Evolutionary conservation across 1,140 invertebrate species (phyloP).

Genomic region (Diorhabda sublineata): DNA sequence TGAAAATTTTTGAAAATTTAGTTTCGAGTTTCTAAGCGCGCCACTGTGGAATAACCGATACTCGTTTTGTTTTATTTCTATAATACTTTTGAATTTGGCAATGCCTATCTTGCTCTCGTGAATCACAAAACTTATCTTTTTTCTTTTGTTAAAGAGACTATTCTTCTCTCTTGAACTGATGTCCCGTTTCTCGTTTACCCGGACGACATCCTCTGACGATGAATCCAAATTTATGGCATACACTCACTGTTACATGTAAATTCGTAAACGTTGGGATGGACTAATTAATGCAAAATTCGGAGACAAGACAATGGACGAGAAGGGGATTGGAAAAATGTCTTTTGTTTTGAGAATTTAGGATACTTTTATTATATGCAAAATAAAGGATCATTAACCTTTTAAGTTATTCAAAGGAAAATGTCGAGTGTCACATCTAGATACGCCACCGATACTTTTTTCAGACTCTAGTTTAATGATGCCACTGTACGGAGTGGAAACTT

Average conservation of each 20-base stretch:
- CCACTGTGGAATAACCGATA: background rate
- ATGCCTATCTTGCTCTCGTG: constrained; percentile 30
- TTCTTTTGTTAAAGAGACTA: constrained; percentile 23
- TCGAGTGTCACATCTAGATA: no score
- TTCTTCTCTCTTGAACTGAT: constrained; percentile 32
- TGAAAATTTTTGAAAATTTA: no score
- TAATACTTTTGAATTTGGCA: constrained; percentile 22
- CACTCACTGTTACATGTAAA: constrained; percentile 33
- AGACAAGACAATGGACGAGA: background rate
- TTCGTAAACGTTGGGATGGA: constrained; percentile 27
- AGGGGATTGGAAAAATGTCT: background rate
- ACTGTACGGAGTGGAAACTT: no score
- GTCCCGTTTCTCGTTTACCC: constrained; percentile 15
- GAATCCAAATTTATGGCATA: constrained; percentile 31
- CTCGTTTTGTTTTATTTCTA: constrained; percentile 11
- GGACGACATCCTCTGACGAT: constrained; percentile 12
- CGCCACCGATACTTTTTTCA: no score
- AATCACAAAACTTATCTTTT: constrained; percentile 35
- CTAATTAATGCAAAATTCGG: constrained; percentile 33
- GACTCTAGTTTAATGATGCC: no score
- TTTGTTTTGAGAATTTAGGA: background rate
- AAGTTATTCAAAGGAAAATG: no score
- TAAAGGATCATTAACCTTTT: background rate
- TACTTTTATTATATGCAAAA: background rate
- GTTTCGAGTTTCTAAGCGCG: background rate